phyloP scores from a whole-genome alignment of 2,888 invertebrate genomes.

The Caenorhabditis zanzibari region DNA sequence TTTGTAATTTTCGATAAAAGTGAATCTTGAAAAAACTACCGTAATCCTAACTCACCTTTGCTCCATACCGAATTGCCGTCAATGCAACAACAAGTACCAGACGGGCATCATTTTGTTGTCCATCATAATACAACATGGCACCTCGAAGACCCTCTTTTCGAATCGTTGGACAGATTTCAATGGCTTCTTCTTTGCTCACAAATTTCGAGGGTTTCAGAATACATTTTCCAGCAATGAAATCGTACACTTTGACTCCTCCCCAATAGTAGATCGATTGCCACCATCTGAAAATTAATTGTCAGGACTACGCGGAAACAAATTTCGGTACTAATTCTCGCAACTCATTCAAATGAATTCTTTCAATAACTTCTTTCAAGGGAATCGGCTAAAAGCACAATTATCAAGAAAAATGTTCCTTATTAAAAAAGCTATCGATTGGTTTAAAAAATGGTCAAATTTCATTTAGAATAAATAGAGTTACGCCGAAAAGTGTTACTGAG shows the following conservation, averaged over 20 bases:
- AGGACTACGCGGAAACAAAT: no score
- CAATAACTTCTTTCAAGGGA: no score
- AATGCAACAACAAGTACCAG: constrained; percentile 35
- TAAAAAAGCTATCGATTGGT: no score
- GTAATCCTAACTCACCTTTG: constrained; percentile 33
- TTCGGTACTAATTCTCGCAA: not conserved
- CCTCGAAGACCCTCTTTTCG: constrained; percentile 39
- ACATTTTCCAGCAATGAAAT: constrained; percentile 37
- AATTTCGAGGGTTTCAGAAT: constrained; percentile 51
- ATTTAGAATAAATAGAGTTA: no score
- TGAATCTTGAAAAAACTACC: no score
- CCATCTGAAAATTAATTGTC: constrained; percentile 54
- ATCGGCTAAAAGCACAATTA: no score
- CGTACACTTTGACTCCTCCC: constrained; percentile 53
- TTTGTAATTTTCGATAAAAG: no score
- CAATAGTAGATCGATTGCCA: constrained; percentile 49
- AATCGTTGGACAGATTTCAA: constrained; percentile 53
- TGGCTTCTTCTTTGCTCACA: constrained; percentile 45
- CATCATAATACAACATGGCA: constrained; percentile 51
- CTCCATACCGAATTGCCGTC: constrained; percentile 53
- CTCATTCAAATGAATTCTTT: no score
- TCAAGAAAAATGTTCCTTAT: no score
- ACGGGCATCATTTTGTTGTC: constrained; percentile 49
- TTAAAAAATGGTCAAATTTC: no score
- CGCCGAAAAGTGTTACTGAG: no score